These are phyloP conservation scores for Auanema freiburgensis DNA, from an alignment of 2,888 invertebrate species.

Conservation along the genomic window DNA sequence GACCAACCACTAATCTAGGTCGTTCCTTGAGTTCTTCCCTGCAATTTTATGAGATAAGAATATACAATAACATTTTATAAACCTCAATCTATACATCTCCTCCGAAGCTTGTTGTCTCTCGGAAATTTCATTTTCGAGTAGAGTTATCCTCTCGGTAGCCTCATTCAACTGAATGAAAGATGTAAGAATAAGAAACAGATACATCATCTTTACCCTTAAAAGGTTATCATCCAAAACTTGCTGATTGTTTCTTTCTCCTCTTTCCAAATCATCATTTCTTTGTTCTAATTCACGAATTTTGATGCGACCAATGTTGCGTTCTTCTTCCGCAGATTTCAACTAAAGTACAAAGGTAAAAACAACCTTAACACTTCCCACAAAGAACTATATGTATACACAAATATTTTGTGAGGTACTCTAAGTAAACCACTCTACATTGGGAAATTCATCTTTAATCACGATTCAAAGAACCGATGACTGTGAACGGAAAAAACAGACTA, in stretches of 20 bases:
- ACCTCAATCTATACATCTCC: slow-evolving; percentile 36
- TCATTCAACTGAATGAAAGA: slow-evolving; percentile 24
- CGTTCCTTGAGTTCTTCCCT: slow-evolving; percentile 28
- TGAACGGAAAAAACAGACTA: not conserved
- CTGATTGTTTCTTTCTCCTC: slow-evolving; percentile 35
- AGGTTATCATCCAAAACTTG: slow-evolving; percentile 30
- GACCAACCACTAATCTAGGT: slow-evolving; percentile 37
- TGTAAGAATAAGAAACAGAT: not conserved
- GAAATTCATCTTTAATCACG: too few relatives aligned
- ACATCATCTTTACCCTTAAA: slow-evolving; percentile 17
- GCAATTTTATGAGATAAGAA: not conserved
- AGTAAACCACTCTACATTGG: too few relatives aligned
- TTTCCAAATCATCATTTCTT: slow-evolving; percentile 38
- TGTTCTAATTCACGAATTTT: slow-evolving; percentile 33
- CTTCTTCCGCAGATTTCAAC: slow-evolving; percentile 4
- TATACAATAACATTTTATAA: not conserved
- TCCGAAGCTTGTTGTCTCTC: slow-evolving; percentile 36
- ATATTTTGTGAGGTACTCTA: too few relatives aligned
- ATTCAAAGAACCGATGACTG: too few relatives aligned
- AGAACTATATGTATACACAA: too few relatives aligned
- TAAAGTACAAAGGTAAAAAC: not conserved
- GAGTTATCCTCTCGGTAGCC: slow-evolving; percentile 34
- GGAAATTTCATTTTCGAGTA: slow-evolving; percentile 37
- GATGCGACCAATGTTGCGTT: slow-evolving; percentile 11
- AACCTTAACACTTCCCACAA: not conserved